Base-by-base conservation (phyloP, 2,888 invertebrate species). In the Meteorus cinctellus region DNA sequence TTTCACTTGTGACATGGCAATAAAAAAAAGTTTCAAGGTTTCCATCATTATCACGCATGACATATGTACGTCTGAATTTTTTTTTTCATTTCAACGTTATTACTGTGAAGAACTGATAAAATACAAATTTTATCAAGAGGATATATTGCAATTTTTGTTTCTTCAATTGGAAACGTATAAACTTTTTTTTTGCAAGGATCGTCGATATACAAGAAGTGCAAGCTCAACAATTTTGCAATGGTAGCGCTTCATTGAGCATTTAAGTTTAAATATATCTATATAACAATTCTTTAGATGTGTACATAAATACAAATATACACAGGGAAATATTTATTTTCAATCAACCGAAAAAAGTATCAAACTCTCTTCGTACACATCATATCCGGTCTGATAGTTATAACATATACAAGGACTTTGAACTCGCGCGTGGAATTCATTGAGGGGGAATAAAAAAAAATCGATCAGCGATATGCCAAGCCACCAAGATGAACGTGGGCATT, bases 391-490 rank as follows among this genome's bases (percentile, higher is more conserved):
- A 72, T 55, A 70, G 31, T 41, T 48, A 48, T 45, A 66, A 41
- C 27, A 48, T 69, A 34, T 34, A 69, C 63, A 29, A 36, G 76
- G 62, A 72, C 76, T 76, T 72, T 76, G 76, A 76, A 76, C 76
- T 76, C 72, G 41, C 67, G 67, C 67, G 41, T 72, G 63, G 72
- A 72, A 72, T 72, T 72, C 31, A 72, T 48, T 72, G 51, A 63
- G 63, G 62, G 63, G 48, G 63, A 36, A 55, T 55, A 55, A 55
- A 55, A 65, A 36, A 62, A 72, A 72, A 72, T 72, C 51, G 72
- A 72, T 72, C 72, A 51, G 48, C 72, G 72, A 72, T 72, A 72
- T 72, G 72, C 72, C 72, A 72, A 72, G 62, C 45, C 16, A 29
- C 24, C n/a, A 41, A 67, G 45, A 62, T 72, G 62, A 41, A 62